Percentiles rank a stretch among this genome's conserved stretches.
phyloP scores from a whole-genome alignment of 2,113 vertebrate species.

The Muntiacus reevesi region DNA sequence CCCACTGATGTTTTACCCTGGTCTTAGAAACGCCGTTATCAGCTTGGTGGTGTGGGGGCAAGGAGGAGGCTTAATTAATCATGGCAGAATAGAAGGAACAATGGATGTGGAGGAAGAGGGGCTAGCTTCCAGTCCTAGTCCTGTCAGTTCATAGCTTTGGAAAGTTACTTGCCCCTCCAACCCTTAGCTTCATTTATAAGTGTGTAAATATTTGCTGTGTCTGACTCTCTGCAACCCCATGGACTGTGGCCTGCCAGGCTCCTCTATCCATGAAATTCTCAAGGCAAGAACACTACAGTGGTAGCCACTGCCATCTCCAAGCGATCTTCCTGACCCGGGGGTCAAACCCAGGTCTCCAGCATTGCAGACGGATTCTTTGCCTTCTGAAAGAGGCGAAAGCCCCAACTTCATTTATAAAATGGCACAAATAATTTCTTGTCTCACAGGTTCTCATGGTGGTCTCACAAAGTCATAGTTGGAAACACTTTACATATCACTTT shows the following conservation, averaged over 20 bases:
- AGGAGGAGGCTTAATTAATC: neutral
- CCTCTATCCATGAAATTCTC: neutral
- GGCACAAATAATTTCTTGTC: neutral
- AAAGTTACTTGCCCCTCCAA: neutral
- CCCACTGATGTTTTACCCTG: neutral
- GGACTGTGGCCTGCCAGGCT: neutral
- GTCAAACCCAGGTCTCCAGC: neutral
- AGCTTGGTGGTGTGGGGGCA: neutral
- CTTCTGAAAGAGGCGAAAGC: neutral
- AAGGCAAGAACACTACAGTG: neutral
- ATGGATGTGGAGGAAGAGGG: neutral
- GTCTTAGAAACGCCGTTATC: neutral
- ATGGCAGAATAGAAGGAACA: neutral
- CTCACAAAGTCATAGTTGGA: neutral
- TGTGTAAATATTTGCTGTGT: neutral
- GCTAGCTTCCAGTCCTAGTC: neutral
- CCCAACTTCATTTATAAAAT: neutral
- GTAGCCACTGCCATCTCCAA: neutral
- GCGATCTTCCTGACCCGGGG: neutral
- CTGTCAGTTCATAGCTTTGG: neutral
- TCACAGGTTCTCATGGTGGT: neutral
- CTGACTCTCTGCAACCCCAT: neutral
- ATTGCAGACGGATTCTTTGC: neutral
- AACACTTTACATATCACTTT: neutral
- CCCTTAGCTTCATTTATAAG: neutral